phyloP scores from a whole-genome alignment of 2,113 vertebrate species.

The Cyanoderma ruficeps region DNA sequence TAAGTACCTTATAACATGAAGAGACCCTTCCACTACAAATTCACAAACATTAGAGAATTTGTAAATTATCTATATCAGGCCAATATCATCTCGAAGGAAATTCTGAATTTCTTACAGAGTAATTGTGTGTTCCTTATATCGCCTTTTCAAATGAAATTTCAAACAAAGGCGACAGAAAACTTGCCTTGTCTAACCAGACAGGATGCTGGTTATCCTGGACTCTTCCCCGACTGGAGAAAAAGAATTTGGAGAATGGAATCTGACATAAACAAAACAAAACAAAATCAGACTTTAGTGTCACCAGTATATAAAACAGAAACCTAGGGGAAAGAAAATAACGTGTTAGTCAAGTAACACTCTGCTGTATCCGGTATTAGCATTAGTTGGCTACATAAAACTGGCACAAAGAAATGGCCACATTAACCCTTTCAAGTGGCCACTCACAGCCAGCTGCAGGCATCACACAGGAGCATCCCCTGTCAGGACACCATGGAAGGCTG shows the following conservation, averaged over 20 bases:
- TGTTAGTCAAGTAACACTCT: neutral
- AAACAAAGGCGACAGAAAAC: neutral
- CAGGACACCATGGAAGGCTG: neutral
- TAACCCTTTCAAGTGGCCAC: neutral
- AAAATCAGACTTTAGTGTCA: neutral
- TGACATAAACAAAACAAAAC: constrained; percentile 63
- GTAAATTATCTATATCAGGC: neutral
- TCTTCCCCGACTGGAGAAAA: constrained; percentile 88
- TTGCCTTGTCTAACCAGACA: constrained; percentile 89
- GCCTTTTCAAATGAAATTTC: neutral
- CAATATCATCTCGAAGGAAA: neutral
- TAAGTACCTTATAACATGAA: neutral
- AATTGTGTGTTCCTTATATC: neutral
- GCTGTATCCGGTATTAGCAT: neutral
- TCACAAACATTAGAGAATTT: neutral
- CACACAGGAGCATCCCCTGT: rapidly evolving
- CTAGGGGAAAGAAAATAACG: neutral
- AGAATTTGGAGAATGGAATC: constrained; percentile 97
- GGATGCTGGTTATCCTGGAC: constrained; percentile 85
- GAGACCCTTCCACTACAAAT: neutral
- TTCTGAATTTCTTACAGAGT: neutral
- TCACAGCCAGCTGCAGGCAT: neutral
- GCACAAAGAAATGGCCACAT: neutral
- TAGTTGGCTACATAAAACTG: neutral
- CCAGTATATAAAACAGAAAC: neutral